These are phyloP conservation scores for Cryptocheilus praepositus DNA, from an alignment of 2,888 invertebrate species.

Conservation along the genomic window DNA sequence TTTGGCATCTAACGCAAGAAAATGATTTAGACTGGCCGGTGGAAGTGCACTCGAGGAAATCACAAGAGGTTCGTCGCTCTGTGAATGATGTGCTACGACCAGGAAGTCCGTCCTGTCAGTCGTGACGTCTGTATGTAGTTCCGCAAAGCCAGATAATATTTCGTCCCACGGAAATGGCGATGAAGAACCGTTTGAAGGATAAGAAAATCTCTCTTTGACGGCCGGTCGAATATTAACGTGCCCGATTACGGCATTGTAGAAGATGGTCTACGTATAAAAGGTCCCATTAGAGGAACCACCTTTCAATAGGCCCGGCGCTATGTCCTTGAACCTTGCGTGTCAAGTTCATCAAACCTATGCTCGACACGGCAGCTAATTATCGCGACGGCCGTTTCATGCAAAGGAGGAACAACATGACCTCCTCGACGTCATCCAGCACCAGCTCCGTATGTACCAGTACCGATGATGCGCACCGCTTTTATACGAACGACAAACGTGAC, in stretches of 20 bases:
- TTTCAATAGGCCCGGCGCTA: constrained; percentile 6
- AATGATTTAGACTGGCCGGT: no score
- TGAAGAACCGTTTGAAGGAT: not conserved
- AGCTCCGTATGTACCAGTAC: constrained; percentile 46
- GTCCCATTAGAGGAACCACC: not conserved
- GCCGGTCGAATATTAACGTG: no score
- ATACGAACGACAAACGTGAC: constrained; percentile 28
- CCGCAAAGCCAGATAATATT: no score
- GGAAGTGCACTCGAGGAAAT: constrained; percentile 3
- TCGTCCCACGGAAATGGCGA: no score
- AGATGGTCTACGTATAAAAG: constrained; percentile 3
- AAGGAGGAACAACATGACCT: constrained; percentile 42
- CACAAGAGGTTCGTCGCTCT: not conserved
- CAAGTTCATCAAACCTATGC: constrained; percentile 9
- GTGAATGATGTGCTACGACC: constrained; percentile 38
- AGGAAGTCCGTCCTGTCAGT: no score
- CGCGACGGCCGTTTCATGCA: constrained; percentile 21
- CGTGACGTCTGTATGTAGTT: no score
- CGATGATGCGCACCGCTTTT: constrained; percentile 36
- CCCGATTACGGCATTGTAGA: no score
- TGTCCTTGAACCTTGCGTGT: not conserved
- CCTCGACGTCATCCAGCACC: constrained; percentile 47
- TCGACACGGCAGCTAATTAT: not conserved
- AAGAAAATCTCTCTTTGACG: no score
- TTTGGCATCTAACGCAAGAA: no score